Conservation (phyloP, 1,140 invertebrate species). For the Chrysoperla carnea region DNA sequence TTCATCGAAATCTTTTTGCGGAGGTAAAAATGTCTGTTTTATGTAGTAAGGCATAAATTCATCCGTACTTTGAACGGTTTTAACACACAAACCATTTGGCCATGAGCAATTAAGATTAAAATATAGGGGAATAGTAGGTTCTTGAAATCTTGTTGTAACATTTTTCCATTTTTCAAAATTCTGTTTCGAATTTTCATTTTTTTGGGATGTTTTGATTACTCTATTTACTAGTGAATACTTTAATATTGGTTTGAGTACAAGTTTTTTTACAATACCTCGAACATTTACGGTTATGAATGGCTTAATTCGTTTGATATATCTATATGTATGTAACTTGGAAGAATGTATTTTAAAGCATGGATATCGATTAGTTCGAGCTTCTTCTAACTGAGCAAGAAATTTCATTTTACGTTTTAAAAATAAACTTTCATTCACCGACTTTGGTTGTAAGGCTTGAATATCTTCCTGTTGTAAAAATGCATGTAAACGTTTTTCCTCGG, state of each 20-base stretch:
- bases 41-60: constrained; percentile 25
- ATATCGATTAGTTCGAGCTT: neutral
- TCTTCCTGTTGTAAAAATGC: neutral
- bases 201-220: neutral
- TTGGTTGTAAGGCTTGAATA: neutral
- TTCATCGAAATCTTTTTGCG: constrained; percentile 15
- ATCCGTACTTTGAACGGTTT: constrained; percentile 22
- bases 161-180: neutral
- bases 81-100: constrained; percentile 29
- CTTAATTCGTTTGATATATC: neutral
- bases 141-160: neutral
- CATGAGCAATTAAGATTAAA: constrained; percentile 18
- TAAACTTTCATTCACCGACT: too few species aligned
- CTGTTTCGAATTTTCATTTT: neutral
- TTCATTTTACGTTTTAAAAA: too few species aligned
- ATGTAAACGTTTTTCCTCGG: neutral
- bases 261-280: neutral
- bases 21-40: constrained; percentile 23
- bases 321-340: neutral
- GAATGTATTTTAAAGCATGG: neutral
- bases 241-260: neutral
- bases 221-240: neutral
- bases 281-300: neutral
- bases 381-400: neutral
- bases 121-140: constrained; percentile 6